Percentiles rank a stretch among this genome's conserved stretches.
These are phyloP conservation scores for Meloidogyne chitwoodi DNA, from an alignment of 1,140 invertebrate genomes.

Conservation along the genomic window DNA sequence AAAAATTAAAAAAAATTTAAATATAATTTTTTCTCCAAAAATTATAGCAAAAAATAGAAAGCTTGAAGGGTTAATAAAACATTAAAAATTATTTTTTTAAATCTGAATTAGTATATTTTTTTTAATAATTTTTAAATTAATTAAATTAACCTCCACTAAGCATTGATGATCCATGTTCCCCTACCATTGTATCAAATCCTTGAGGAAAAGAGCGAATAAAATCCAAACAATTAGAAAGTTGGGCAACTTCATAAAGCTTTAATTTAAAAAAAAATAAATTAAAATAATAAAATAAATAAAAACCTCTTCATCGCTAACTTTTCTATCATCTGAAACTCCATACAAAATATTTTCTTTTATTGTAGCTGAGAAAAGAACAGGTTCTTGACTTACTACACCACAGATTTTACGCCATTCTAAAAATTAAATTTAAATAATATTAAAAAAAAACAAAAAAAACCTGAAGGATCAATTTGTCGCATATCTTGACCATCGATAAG, in stretches of 20 bases:
- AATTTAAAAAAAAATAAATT: not conserved
- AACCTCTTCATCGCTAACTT: constrained; percentile 51
- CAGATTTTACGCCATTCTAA: constrained; percentile 22
- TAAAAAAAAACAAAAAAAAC: constrained; percentile 61
- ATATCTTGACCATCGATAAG: constrained; percentile 61
- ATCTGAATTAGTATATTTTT: too few species aligned
- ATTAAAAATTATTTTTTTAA: too few species aligned
- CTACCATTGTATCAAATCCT: constrained; percentile 63
- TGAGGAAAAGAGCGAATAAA: constrained; percentile 63
- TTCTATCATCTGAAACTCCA: constrained; percentile 58
- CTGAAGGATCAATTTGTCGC: constrained; percentile 60
- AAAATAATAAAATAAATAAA: not conserved
- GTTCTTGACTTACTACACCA: constrained; percentile 60
- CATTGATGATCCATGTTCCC: constrained; percentile 63
- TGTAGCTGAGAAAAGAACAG: constrained; percentile 62
- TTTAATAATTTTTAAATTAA: too few species aligned
- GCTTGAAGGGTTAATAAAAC: too few species aligned
- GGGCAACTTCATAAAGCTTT: constrained; percentile 59
- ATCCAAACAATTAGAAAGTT: constrained; percentile 61
- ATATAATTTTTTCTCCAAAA: too few species aligned
- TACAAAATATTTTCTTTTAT: constrained; percentile 63
- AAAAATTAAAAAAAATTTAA: not conserved
- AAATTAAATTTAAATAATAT: constrained; percentile 50
- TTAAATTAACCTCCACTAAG: constrained; percentile 54
- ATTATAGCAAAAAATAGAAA: too few species aligned